Conservation (phyloP, 2,113 vertebrate genomes). For the Myodes glareolus region DNA sequence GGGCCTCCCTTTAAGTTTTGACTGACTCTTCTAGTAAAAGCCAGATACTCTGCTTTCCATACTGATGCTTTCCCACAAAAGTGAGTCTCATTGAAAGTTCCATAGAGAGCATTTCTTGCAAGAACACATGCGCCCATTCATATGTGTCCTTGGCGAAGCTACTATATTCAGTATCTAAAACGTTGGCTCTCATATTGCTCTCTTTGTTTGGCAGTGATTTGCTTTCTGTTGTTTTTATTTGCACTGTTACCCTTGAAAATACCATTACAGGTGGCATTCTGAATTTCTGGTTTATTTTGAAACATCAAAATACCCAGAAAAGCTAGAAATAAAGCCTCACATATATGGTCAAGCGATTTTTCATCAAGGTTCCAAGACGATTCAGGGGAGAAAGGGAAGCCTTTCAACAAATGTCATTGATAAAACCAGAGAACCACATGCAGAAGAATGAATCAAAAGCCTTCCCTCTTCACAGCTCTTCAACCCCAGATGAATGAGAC, state of each 20-base stretch:
- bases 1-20: not conserved
- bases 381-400: not conserved
- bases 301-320: constrained; percentile 17
- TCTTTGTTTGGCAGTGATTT: not conserved
- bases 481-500: not conserved
- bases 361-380: not conserved
- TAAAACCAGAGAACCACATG: not conserved
- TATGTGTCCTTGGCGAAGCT: not conserved
- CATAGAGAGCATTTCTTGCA: not conserved
- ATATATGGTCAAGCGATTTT: not conserved
- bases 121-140: not conserved
- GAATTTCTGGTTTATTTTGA: constrained; percentile 3
- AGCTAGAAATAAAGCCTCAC: not conserved
- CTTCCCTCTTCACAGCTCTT: not conserved
- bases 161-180: not conserved
- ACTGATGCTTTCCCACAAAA: not conserved
- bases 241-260: constrained; percentile 32
- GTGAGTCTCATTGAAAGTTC: not conserved
- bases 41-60: not conserved
- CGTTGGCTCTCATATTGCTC: not conserved
- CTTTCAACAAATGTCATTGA: not conserved
- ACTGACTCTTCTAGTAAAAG: not conserved
- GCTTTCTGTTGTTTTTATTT: not conserved
- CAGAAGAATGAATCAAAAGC: not conserved
- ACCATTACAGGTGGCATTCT: not conserved